Evolutionary conservation across 2,888 invertebrate species (phyloP).

Genomic region (Mesochorus sp.): DNA sequence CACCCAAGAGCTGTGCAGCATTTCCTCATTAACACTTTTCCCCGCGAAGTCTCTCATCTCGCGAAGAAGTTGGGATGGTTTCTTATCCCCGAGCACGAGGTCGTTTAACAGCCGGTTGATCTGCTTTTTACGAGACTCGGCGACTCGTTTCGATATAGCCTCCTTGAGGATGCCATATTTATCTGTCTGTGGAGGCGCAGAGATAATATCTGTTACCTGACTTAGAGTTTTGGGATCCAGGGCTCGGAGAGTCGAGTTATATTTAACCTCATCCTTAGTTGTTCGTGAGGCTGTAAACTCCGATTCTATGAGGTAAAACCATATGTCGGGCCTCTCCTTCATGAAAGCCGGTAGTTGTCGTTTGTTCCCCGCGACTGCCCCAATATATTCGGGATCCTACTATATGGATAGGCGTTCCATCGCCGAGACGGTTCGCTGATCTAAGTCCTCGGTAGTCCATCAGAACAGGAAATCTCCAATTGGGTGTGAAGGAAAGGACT

Average conservation of each 20-base stretch:
- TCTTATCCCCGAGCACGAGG: background rate
- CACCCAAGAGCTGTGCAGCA: slow-evolving; percentile 56
- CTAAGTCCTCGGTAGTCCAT: too few species aligned
- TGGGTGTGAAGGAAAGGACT: too few species aligned
- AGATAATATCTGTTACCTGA: background rate
- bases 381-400: too few species aligned
- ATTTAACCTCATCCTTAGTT: background rate
- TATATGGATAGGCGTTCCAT: too few species aligned
- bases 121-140: background rate
- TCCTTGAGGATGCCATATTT: background rate
- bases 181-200: background rate
- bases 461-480: too few species aligned
- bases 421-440: too few species aligned
- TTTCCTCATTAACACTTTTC: slow-evolving; percentile 43
- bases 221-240: background rate
- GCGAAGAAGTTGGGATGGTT: slow-evolving; percentile 8
- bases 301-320: background rate
- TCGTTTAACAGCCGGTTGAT: background rate
- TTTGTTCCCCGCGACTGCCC: too few species aligned
- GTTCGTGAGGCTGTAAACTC: background rate
- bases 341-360: background rate
- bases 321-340: background rate
- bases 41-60: slow-evolving; percentile 56
- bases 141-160: background rate
- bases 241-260: background rate